Conservation (phyloP, 2,888 invertebrate genomes). For the Andrena bicolor region DNA sequence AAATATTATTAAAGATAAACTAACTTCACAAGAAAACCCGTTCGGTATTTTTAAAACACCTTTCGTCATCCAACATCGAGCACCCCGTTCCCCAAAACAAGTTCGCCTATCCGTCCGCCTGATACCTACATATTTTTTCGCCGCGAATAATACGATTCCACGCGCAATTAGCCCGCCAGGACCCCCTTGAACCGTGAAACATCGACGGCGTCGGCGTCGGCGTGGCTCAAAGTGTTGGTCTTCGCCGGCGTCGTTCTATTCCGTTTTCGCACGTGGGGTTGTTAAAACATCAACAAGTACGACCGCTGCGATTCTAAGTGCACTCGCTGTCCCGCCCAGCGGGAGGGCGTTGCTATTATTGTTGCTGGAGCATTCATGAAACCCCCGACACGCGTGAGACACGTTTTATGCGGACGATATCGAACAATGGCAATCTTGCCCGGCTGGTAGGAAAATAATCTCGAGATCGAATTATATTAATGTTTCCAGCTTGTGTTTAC, state of each 20-base stretch:
- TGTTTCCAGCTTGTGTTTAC: conserved; percentile 42
- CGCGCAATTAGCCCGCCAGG: conserved; percentile 24
- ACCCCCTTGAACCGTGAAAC: conserved; percentile 21
- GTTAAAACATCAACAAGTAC: conserved; percentile 68
- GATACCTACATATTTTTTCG: conserved; percentile 3
- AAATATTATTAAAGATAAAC: no score
- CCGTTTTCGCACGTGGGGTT: conserved; percentile 64
- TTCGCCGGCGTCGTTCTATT: conserved; percentile 24
- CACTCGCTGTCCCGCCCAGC: conserved; percentile 62
- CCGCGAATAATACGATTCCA: conserved; percentile 29
- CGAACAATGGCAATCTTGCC: conserved; percentile 46
- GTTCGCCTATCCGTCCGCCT: no score
- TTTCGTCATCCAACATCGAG: no score
- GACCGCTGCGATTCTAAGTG: conserved; percentile 64
- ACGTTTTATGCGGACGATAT: conserved; percentile 49
- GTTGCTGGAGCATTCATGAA: conserved; percentile 61
- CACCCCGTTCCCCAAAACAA: no score
- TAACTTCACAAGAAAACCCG: no score
- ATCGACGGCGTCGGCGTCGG: conserved; percentile 45
- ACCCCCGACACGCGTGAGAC: conserved; percentile 53
- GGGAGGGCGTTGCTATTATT: conserved; percentile 67
- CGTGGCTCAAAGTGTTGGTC: conserved; percentile 53
- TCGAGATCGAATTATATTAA: conserved; percentile 51
- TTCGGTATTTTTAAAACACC: no score
- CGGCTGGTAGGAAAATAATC: conserved; percentile 46